Evolutionary conservation across 2,113 vertebrate genomes (phyloP), one percentile per base, ranked within the genome.

Genomic region (Aldabrachelys gigantea): DNA sequence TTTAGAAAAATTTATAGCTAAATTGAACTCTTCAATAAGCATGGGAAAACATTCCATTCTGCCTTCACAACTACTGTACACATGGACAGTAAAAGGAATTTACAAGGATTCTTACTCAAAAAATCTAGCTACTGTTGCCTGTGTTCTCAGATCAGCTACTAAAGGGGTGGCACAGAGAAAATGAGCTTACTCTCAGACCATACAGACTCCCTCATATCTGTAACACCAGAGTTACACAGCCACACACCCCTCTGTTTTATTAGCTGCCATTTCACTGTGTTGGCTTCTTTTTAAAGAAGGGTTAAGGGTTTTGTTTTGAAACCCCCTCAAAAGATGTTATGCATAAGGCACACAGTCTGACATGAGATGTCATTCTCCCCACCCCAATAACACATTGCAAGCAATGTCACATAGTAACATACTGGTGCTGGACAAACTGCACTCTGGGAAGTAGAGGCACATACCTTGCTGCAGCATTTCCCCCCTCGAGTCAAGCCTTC

Each of bases 1-100:
- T 90, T 97, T 80, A 94, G 86, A 85, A 97, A 97, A 96, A 96
- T 95, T 92, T 96, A 96, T 79, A 82, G 95, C 84, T 85, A 79
- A 90, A 49, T 62, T 83, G 80, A 93, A 94, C 89, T 95, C 91
- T 97, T 94, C 92, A 85, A 53, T 3, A 5, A 97, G 87, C 86
- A 90, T 84, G 91, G 89, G 86, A 97, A 95, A 87, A 92, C 91
- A 83, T 85, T 96, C 82, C 1, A 17, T 59, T 93, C 3, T 5
- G 0, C 84, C 91, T 92, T 95, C 82, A 94, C 91, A 96, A 97
- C 85, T 96, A 93, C 96, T 96, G 94, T 89, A 95, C 94, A 87
- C 84, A 62, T 94, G 95, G 92, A 90, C 94, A 95, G 52, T 93
- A 94, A 95, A 96, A 62, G 96, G 93, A 95, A 97, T 94, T 95